phyloP scores from a whole-genome alignment of 1,140 invertebrate genomes.

The Heliconius eleuchia region DNA sequence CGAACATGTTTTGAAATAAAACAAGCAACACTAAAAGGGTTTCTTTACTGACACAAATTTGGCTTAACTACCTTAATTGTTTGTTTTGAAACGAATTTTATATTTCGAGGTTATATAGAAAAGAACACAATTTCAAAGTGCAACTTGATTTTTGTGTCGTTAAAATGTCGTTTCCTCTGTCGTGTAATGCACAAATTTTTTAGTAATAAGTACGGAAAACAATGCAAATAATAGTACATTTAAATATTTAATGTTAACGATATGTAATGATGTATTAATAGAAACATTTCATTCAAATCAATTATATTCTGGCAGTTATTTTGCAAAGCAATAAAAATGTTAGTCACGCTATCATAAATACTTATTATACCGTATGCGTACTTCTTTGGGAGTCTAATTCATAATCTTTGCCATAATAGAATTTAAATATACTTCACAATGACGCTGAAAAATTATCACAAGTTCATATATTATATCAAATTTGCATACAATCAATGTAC shows the following conservation, averaged over 20 bases:
- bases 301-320: background rate
- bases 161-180: no score
- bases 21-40: slow-evolving; percentile 32
- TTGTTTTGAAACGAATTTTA: slow-evolving; percentile 13
- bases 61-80: slow-evolving; percentile 25
- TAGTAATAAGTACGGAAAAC: no score
- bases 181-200: no score
- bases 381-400: slow-evolving; percentile 32
- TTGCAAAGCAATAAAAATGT: background rate
- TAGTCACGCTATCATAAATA: background rate
- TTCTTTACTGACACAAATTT: slow-evolving; percentile 37
- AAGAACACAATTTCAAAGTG: no score
- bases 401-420: slow-evolving; percentile 34
- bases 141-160: no score
- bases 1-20: slow-evolving; percentile 63
- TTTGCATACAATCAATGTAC: slow-evolving; percentile 49
- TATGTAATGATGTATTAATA: background rate
- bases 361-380: slow-evolving; percentile 7
- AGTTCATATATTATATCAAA: slow-evolving; percentile 29
- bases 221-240: no score
- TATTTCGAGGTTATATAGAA: background rate
- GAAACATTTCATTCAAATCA: background rate
- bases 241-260: no score
- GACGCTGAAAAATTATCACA: slow-evolving; percentile 28
- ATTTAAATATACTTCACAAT: slow-evolving; percentile 43